phyloP scores from a whole-genome alignment of 2,113 vertebrate species.

The Marmota monax region DNA sequence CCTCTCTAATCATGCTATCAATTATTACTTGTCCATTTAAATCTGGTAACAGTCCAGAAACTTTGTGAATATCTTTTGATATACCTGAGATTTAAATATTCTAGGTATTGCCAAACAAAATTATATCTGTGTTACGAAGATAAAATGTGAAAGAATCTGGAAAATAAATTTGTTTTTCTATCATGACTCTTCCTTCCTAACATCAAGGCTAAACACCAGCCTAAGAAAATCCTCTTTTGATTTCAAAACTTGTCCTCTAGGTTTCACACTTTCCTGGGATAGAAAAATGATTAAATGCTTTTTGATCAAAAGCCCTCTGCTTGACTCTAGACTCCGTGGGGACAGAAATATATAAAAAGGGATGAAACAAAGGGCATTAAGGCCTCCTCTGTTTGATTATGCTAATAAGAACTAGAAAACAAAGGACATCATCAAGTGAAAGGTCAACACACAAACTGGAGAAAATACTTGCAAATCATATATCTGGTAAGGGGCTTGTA shows the following conservation, averaged over 20 bases:
- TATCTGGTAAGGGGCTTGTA: neutral
- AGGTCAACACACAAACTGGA: neutral
- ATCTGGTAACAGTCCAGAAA: neutral
- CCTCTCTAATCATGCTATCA: neutral
- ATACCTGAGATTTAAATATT: neutral
- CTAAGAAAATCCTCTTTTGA: neutral
- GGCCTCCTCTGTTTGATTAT: neutral
- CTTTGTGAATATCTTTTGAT: neutral
- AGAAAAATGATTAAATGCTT: neutral
- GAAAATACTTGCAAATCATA: neutral
- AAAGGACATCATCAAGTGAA: neutral
- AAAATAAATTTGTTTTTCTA: neutral
- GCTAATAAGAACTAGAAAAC: neutral
- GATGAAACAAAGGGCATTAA: neutral
- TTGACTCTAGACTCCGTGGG: neutral
- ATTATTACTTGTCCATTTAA: neutral
- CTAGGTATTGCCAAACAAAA: constrained; percentile 8
- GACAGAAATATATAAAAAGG: neutral
- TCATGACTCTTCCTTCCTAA: neutral
- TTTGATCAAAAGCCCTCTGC: neutral
- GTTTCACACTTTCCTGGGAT: neutral
- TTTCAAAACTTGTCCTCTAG: neutral
- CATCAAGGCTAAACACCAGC: neutral
- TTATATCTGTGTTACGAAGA: neutral
- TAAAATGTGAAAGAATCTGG: neutral